Conservation (phyloP, 2,113 vertebrate species). For the Cervus canadensis region DNA sequence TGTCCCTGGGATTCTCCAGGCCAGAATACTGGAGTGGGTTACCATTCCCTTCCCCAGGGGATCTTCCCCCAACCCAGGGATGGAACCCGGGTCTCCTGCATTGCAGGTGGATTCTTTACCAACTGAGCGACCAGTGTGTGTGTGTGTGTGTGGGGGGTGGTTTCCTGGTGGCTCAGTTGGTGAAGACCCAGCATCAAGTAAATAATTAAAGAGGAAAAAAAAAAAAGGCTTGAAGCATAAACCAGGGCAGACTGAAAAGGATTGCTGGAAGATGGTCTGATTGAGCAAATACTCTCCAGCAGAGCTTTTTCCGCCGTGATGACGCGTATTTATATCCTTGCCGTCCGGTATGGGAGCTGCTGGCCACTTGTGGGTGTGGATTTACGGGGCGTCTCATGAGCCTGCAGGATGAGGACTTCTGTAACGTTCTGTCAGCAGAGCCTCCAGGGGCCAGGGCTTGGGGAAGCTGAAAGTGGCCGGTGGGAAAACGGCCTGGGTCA, state of each 20-base stretch:
- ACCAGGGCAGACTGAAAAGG: neutral
- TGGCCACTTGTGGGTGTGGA: rapidly evolving
- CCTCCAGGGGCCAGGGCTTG: neutral
- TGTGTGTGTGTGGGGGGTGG: too few species aligned
- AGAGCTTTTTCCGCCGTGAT: rapidly evolving
- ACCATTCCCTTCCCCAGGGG: neutral
- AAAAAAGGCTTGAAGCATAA: neutral
- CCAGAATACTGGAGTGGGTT: neutral
- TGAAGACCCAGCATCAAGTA: neutral
- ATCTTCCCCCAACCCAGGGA: neutral
- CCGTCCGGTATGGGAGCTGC: rapidly evolving
- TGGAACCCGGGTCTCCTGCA: neutral
- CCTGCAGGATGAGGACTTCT: too few species aligned
- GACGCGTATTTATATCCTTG: rapidly evolving
- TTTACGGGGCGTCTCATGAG: neutral
- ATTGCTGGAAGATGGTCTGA: rapidly evolving
- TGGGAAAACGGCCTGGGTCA: rapidly evolving
- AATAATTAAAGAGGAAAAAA: neutral
- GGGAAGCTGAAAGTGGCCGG: neutral
- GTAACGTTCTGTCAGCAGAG: rapidly evolving
- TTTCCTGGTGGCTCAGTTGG: neutral
- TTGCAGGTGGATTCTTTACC: neutral
- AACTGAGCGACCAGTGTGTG: neutral
- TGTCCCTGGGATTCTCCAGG: neutral
- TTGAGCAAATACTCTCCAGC: rapidly evolving